phyloP scores from a whole-genome alignment of 2,888 invertebrate genomes.

The Pyrocoelia pectoralis region DNA sequence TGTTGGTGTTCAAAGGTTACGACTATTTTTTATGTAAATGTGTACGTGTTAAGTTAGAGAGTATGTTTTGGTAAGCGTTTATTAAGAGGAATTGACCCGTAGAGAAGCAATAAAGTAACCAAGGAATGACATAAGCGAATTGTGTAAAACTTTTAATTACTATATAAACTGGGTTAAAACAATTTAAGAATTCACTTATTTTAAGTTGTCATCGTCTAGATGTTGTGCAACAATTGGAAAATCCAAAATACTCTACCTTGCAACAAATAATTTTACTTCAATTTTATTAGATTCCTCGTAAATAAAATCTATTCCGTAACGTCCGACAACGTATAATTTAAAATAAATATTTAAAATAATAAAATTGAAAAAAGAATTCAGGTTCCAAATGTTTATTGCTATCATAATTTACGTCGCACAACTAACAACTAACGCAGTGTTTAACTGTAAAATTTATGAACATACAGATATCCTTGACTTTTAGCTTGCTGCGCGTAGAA shows the following conservation, averaged over 20 bases:
- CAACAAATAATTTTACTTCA: background rate
- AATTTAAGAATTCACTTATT: background rate
- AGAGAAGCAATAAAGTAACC: too few relatives aligned
- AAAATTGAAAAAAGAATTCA: constrained; percentile 10
- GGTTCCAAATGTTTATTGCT: constrained; percentile 5
- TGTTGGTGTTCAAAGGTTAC: too few relatives aligned
- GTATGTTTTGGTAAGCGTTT: too few relatives aligned
- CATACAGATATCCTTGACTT: constrained; percentile 1
- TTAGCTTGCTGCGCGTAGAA: background rate
- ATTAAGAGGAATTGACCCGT: too few relatives aligned
- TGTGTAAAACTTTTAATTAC: too few relatives aligned
- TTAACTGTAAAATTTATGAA: constrained; percentile 7
- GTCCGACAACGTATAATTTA: background rate
- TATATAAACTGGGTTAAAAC: background rate
- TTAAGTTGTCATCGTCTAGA: background rate
- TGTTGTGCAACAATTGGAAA: background rate
- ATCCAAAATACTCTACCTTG: background rate
- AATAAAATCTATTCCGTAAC: background rate
- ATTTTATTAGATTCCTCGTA: background rate
- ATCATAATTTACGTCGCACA: constrained; percentile 2
- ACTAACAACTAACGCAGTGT: constrained; percentile 7
- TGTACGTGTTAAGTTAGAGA: too few relatives aligned
- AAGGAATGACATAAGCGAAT: too few relatives aligned
- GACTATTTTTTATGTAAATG: too few relatives aligned
- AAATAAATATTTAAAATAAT: constrained; percentile 8